These are phyloP conservation scores for Ibycter americanus DNA, from an alignment of 2,797 vertebrate genomes.

Conservation along the genomic window DNA sequence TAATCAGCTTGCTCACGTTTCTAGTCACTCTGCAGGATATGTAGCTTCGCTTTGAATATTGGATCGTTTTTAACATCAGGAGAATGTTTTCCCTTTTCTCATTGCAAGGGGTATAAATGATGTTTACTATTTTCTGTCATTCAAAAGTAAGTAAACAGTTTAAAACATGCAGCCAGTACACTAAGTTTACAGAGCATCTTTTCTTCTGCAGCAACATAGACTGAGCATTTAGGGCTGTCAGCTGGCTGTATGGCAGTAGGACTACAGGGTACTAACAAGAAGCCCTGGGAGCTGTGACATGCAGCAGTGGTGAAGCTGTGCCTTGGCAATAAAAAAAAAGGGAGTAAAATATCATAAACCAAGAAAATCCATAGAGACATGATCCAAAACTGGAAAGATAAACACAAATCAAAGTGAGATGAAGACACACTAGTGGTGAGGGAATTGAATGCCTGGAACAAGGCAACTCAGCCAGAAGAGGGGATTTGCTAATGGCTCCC, in stretches of 20 bases:
- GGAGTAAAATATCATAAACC: background rate
- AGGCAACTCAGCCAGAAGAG: background rate
- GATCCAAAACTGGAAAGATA: background rate
- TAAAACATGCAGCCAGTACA: background rate
- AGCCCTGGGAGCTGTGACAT: background rate
- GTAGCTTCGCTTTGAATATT: background rate
- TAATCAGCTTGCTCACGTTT: background rate
- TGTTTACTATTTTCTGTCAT: background rate
- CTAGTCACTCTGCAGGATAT: background rate
- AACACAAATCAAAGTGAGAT: background rate
- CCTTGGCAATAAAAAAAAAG: background rate
- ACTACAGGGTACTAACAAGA: background rate
- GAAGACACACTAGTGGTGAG: background rate
- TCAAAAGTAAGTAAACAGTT: background rate
- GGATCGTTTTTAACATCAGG: background rate
- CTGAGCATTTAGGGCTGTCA: background rate
- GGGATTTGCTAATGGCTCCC: background rate
- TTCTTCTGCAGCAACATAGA: background rate
- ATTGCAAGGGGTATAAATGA: background rate
- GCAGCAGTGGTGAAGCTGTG: background rate
- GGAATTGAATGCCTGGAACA: background rate
- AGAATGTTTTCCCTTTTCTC: background rate
- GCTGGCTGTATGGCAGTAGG: background rate
- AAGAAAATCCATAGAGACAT: background rate
- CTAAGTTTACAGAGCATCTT: background rate